Evolutionary conservation across 2,888 invertebrate genomes (phyloP).

Genomic region (Drosophila yooni): DNA sequence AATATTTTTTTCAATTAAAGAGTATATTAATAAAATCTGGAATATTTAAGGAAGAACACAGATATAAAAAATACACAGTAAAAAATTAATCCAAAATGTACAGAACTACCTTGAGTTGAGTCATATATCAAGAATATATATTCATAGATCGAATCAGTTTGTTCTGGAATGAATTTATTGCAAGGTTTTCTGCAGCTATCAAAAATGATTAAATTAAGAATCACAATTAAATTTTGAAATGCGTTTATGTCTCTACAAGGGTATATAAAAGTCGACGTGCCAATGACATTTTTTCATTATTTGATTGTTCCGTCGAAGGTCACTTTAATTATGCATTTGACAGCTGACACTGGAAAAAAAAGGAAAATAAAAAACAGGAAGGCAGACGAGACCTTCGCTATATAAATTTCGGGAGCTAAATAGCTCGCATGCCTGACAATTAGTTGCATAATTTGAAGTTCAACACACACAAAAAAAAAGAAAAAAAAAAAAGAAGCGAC

Average conservation of each 20-base stretch:
- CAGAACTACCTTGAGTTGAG: neutral
- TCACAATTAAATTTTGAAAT: neutral
- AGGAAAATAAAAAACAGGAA: neutral
- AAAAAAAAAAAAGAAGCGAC: conserved; percentile 8
- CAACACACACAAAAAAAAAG: conserved; percentile 12
- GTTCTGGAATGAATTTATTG: neutral
- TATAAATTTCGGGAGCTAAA: conserved; percentile 56
- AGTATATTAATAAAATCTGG: too few species aligned
- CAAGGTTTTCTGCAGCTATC: too few species aligned
- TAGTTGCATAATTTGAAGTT: conserved; percentile 73
- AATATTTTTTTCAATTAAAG: too few species aligned
- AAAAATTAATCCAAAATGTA: neutral
- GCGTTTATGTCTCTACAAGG: neutral
- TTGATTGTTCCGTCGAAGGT: conserved; percentile 59
- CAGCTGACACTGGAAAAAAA: conserved; percentile 57
- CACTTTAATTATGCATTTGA: conserved; percentile 75
- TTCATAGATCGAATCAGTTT: neutral
- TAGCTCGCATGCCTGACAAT: conserved; percentile 68
- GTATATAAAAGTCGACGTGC: neutral
- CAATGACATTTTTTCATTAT: neutral
- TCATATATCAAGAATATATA: neutral
- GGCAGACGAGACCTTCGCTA: conserved; percentile 2
- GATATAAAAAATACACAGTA: neutral
- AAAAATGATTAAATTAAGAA: neutral
- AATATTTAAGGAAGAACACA: too few species aligned